These are phyloP conservation scores for Sebastes flavidus DNA, from an alignment of 2,797 vertebrate genomes.

Conservation along the genomic window DNA sequence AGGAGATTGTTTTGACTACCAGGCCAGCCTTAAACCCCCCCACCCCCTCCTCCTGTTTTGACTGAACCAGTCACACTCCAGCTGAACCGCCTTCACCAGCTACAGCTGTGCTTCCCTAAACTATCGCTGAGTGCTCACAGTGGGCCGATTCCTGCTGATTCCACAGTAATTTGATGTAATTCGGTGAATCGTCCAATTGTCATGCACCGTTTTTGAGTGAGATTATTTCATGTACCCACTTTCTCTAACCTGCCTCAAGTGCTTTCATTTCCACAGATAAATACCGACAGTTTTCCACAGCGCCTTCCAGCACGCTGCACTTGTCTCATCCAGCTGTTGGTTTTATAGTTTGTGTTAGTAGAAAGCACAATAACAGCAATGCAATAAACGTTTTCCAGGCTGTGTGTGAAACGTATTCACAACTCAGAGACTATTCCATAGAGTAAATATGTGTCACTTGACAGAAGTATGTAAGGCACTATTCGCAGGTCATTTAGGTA, in stretches of 20 bases:
- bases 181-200: constrained; percentile 51
- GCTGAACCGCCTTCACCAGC: constrained; percentile 44
- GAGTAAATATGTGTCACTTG: background rate
- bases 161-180: constrained; percentile 50
- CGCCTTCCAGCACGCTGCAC: constrained; percentile 28
- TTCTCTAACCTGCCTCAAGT: constrained; percentile 13
- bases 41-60: constrained; percentile 55
- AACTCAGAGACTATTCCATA: background rate
- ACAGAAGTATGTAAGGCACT: background rate
- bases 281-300: constrained; percentile 48
- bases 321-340: constrained; percentile 41
- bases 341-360: constrained; percentile 37
- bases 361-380: constrained; percentile 33
- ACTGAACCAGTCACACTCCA: constrained; percentile 48
- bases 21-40: constrained; percentile 25
- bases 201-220: constrained; percentile 1
- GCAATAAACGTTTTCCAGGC: constrained; percentile 6
- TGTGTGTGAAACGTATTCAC: constrained; percentile 6
- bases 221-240: constrained; percentile 16
- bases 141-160: constrained; percentile 25
- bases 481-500: background rate
- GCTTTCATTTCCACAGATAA: constrained; percentile 48
- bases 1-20: constrained; percentile 79
- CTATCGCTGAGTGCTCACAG: background rate
- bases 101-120: constrained; percentile 58